These are phyloP conservation scores for Phoebastria nigripes DNA, from an alignment of 2,797 vertebrate genomes.

Conservation along the genomic window DNA sequence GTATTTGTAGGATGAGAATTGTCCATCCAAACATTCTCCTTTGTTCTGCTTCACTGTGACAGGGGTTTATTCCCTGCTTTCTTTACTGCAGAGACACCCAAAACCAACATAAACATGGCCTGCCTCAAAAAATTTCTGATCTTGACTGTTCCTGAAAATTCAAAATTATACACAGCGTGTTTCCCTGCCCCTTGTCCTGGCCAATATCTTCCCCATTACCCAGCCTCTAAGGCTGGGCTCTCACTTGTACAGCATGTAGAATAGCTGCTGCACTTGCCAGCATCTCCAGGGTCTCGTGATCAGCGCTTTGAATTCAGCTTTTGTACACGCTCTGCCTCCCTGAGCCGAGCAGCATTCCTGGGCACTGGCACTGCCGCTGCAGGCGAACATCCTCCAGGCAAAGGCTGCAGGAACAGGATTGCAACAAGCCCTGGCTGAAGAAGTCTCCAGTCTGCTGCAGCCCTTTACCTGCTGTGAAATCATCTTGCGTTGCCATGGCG, in stretches of 20 bases:
- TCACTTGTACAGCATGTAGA: neutral
- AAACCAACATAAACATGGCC: neutral
- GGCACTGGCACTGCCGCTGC: accelerated
- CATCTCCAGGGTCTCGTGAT: accelerated
- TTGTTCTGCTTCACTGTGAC: neutral
- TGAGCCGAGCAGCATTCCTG: neutral
- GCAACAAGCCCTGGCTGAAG: neutral
- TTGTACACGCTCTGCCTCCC: neutral
- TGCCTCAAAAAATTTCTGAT: neutral
- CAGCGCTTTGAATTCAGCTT: neutral
- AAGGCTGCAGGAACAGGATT: neutral
- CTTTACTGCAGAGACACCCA: neutral
- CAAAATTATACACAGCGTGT: neutral
- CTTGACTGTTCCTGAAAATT: neutral
- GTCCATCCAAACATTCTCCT: neutral
- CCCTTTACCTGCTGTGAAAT: conserved; percentile 47
- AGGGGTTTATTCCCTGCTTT: neutral
- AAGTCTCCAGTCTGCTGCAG: neutral
- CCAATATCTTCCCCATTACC: neutral
- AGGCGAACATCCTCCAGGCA: neutral
- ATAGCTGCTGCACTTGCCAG: neutral
- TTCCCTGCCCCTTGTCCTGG: neutral
- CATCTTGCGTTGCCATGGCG: conserved; percentile 5
- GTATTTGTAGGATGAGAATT: neutral
- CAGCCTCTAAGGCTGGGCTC: neutral